Evolutionary conservation across 2,797 vertebrate species (phyloP).

Genomic region (Melanotaenia trifasciata): DNA sequence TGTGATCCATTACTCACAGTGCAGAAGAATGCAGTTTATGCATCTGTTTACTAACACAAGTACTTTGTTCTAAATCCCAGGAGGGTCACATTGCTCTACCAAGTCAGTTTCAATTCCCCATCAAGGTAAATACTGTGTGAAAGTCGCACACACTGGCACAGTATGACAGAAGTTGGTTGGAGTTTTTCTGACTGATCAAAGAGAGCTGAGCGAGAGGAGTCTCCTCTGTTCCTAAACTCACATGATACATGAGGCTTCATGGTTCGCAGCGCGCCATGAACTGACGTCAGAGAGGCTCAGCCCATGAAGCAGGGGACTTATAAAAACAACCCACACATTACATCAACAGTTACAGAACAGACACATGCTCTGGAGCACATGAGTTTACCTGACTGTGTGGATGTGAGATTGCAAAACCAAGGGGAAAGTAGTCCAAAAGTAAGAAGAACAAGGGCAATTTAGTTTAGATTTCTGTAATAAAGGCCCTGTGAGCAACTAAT

Average conservation of each 20-base stretch:
- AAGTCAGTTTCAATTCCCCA: conserved; percentile 68
- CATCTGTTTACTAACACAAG: conserved; percentile 78
- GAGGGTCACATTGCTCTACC: conserved; percentile 65
- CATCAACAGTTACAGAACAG: conserved; percentile 38
- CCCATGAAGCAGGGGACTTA: conserved; percentile 46
- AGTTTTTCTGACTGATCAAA: conserved; percentile 72
- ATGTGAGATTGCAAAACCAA: conserved; percentile 1
- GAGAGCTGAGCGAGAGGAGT: conserved; percentile 42
- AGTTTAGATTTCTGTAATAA: not conserved
- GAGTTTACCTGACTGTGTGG: conserved; percentile 31
- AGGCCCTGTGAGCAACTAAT: conserved; percentile 11
- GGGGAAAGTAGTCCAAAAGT: not conserved
- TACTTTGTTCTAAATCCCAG: conserved; percentile 72
- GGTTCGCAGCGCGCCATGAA: conserved; percentile 44
- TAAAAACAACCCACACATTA: conserved; percentile 59
- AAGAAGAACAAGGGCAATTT: not conserved
- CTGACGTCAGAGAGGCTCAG: conserved; percentile 66
- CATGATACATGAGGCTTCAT: conserved; percentile 48
- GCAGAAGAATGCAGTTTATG: conserved; percentile 72
- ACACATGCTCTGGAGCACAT: conserved; percentile 29
- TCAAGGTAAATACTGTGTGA: conserved; percentile 71
- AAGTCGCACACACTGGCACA: conserved; percentile 54
- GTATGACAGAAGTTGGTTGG: conserved; percentile 48
- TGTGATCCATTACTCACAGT: conserved; percentile 61
- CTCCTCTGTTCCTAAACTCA: conserved; percentile 56